Evolutionary conservation across 1,140 invertebrate genomes (phyloP).

Genomic region (Drosophila gunungcola): DNA sequence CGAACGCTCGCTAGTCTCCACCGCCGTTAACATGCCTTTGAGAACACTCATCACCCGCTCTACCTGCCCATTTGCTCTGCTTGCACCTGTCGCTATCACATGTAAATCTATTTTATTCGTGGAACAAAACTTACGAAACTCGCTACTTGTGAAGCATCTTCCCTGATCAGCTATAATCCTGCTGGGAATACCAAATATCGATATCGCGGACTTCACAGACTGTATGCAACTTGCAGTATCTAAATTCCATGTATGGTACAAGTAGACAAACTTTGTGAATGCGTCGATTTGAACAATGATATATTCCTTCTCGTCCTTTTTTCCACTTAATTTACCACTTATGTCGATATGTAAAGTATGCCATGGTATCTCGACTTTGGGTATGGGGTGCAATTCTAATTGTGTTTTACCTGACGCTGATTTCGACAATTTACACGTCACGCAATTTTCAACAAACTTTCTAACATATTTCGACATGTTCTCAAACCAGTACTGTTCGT

Average conservation of each 20-base stretch:
- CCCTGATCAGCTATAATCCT: not conserved
- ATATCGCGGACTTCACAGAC: not conserved
- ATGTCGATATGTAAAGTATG: too few relatives aligned
- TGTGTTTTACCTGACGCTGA: too few relatives aligned
- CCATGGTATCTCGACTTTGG: too few relatives aligned
- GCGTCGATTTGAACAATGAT: too few relatives aligned
- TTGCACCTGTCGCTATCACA: constrained; percentile 1
- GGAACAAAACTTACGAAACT: constrained; percentile 4
- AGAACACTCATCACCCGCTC: not conserved
- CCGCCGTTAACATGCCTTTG: not conserved
- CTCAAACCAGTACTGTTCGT: too few relatives aligned
- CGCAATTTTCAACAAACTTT: too few relatives aligned
- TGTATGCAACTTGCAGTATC: constrained; percentile 2
- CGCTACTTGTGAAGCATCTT: constrained; percentile 5
- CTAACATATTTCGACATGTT: too few relatives aligned
- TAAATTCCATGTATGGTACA: constrained; percentile 14
- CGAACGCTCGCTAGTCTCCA: constrained; percentile 2
- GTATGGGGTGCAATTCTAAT: too few relatives aligned
- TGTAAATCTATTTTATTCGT: constrained; percentile 13
- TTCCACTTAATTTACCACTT: too few relatives aligned
- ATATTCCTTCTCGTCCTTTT: too few relatives aligned
- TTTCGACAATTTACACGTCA: too few relatives aligned
- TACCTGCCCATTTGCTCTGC: not conserved
- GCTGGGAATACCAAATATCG: not conserved
- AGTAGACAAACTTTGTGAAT: not conserved